Conservation (phyloP, 2,113 vertebrate genomes). For the Triplophysa tibetana region DNA sequence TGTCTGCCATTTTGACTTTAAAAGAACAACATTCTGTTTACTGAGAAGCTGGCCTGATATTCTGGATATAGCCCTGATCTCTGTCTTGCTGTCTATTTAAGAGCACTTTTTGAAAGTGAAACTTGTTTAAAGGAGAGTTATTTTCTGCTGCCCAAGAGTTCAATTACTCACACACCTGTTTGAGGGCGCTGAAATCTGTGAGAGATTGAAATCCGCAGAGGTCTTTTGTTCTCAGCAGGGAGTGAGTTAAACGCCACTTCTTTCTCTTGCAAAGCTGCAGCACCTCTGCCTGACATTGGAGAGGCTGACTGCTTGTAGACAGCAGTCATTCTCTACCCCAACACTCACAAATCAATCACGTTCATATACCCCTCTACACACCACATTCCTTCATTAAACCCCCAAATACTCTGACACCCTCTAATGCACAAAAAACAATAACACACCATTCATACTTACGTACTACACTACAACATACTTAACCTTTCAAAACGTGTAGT, state of each 20-base stretch:
- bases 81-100: not conserved
- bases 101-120: constrained; percentile 10
- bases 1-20: not conserved
- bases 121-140: constrained; percentile 35
- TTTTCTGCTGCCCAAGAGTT: constrained; percentile 20
- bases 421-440: not conserved
- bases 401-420: not conserved
- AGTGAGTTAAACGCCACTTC: constrained; percentile 21
- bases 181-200: constrained; percentile 7
- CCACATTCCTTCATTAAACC: not conserved
- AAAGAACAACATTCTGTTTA: not conserved
- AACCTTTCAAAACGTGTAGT: too few relatives aligned
- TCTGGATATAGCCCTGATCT: constrained; percentile 4
- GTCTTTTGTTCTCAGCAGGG: constrained; percentile 36
- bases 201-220: constrained; percentile 33
- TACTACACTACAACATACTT: not conserved
- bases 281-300: constrained; percentile 19
- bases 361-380: not conserved
- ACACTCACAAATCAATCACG: not conserved
- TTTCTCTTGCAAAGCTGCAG: constrained; percentile 23
- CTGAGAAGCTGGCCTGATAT: not conserved
- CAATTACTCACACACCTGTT: constrained; percentile 36
- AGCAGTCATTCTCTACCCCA: not conserved
- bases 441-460: not conserved
- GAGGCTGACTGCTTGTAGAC: constrained; percentile 10